Percentiles rank a stretch among this genome's conserved stretches.
These are phyloP conservation scores for Etheostoma perlongum DNA, from an alignment of 2,797 vertebrate species.

Conservation along the genomic window DNA sequence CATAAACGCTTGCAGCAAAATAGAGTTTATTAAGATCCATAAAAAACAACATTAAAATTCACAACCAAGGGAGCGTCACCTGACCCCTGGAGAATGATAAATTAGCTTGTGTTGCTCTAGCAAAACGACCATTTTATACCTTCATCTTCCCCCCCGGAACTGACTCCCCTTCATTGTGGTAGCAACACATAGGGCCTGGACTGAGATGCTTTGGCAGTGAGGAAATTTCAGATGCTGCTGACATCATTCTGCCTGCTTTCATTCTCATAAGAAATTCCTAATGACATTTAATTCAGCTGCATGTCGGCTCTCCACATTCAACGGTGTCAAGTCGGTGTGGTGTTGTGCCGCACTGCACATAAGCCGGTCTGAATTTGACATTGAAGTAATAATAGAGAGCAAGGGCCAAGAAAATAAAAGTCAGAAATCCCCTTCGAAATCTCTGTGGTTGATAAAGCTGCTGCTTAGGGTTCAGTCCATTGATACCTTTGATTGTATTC, in stretches of 20 bases:
- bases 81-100: constrained; percentile 87
- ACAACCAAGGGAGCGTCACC: constrained; percentile 82
- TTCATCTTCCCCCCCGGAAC: constrained; percentile 43
- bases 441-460: constrained; percentile 21
- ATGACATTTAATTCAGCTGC: constrained; percentile 59
- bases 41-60: constrained; percentile 89
- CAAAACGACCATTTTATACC: constrained; percentile 84
- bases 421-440: constrained; percentile 26
- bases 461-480: constrained; percentile 17
- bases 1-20: constrained; percentile 87
- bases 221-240: constrained; percentile 28
- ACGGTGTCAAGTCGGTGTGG: constrained; percentile 23
- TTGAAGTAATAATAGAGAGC: constrained; percentile 38
- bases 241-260: constrained; percentile 27
- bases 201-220: constrained; percentile 13
- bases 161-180: constrained; percentile 35
- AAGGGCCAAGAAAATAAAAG: constrained; percentile 36
- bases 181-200: constrained; percentile 13
- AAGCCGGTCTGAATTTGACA: constrained; percentile 37
- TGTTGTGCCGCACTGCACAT: background rate
- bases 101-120: constrained; percentile 84
- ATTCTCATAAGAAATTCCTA: constrained; percentile 47
- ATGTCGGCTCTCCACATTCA: constrained; percentile 41
- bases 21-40: constrained; percentile 88
- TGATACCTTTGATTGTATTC: constrained; percentile 34